These are phyloP conservation scores for Trinectes maculatus DNA, from an alignment of 2,113 vertebrate genomes.

Conservation along the genomic window DNA sequence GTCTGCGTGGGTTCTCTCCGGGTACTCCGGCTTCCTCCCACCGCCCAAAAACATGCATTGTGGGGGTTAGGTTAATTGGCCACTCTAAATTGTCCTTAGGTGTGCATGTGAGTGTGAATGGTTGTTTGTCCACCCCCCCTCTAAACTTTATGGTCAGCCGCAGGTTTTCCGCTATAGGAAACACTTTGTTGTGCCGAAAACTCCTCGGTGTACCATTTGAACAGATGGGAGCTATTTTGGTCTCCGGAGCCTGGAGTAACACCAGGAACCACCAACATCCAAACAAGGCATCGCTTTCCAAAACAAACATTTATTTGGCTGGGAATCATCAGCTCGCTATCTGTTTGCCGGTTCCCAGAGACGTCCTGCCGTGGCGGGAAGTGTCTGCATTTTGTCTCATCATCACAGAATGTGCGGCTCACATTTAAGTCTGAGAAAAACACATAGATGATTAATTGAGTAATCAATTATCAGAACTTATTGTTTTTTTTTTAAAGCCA, in stretches of 20 bases:
- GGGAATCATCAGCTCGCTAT: slow-evolving; percentile 33
- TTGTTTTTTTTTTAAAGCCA: not conserved
- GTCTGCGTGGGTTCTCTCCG: too few relatives aligned
- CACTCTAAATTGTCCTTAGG: too few relatives aligned
- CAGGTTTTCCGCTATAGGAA: slow-evolving; percentile 47
- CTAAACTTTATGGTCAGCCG: slow-evolving; percentile 14
- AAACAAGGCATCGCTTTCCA: slow-evolving; percentile 62
- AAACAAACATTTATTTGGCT: slow-evolving; percentile 53
- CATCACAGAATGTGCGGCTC: slow-evolving; percentile 18
- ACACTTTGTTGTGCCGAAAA: slow-evolving; percentile 40
- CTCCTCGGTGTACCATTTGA: slow-evolving; percentile 30
- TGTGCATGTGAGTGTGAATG: not conserved
- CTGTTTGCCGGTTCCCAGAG: slow-evolving; percentile 36
- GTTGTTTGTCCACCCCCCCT: too few relatives aligned
- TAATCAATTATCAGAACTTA: not conserved
- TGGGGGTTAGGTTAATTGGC: too few relatives aligned
- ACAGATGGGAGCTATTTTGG: slow-evolving; percentile 66
- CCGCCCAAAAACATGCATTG: too few relatives aligned
- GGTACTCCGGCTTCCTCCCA: too few relatives aligned
- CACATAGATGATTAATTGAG: too few relatives aligned
- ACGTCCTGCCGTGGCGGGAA: not conserved
- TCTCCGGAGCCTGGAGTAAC: slow-evolving; percentile 31
- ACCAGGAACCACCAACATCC: slow-evolving; percentile 53
- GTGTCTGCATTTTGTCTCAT: slow-evolving; percentile 33
- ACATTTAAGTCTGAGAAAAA: slow-evolving; percentile 1